Percentiles rank a stretch among this genome's conserved stretches.
phyloP scores from a whole-genome alignment of 2,113 vertebrate species.

The Paratilapia polleni region DNA sequence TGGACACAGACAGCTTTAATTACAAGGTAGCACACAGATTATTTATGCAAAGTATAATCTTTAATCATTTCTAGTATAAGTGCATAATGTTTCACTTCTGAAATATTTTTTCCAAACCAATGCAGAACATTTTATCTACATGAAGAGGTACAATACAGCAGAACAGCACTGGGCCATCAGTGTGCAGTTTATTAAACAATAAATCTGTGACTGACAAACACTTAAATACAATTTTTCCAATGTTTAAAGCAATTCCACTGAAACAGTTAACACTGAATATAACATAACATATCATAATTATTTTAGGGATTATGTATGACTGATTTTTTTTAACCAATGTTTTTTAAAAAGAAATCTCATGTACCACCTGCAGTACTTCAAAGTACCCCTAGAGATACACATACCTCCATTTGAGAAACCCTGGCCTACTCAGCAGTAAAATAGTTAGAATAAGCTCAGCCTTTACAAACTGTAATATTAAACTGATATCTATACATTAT shows the following conservation, averaged over 20 bases:
- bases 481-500: neutral
- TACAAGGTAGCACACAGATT: neutral
- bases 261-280: neutral
- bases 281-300: neutral
- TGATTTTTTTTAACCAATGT: too few species aligned
- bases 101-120: neutral
- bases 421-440: neutral
- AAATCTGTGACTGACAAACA: neutral
- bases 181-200: neutral
- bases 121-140: neutral
- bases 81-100: neutral
- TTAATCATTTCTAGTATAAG: neutral
- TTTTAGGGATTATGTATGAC: neutral
- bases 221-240: neutral
- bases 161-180: neutral
- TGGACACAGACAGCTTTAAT: neutral
- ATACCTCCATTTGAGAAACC: neutral
- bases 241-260: too few species aligned
- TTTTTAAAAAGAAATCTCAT: too few species aligned
- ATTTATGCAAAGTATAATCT: too few species aligned
- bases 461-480: neutral
- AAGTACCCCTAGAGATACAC: neutral
- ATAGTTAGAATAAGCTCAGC: neutral
- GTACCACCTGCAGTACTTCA: neutral
- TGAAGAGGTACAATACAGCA: neutral